Base-by-base conservation (phyloP, 2,888 invertebrate species). In the Netelia fuscicornis region DNA sequence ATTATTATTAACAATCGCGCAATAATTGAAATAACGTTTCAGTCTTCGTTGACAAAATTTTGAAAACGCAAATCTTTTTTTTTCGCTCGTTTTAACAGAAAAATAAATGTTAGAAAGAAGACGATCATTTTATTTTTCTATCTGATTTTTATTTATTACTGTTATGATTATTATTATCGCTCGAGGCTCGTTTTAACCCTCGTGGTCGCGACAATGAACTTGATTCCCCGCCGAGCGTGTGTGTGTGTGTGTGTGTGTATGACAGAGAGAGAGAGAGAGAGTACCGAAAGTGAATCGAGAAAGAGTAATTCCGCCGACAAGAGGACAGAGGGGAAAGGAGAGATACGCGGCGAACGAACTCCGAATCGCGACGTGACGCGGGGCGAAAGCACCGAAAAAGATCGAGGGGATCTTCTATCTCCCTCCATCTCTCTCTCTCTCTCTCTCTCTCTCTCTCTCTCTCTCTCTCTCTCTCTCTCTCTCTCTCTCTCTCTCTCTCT, bases 261-360 rank as follows among this genome's bases (percentile, higher is more conserved):
- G 17, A 17, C 17, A 17, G 2, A 30, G 30, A 30, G 30, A 30
- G 30, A 30, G 30, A 5, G 30, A 30, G 48, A 30, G 11, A 52
- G 52, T 42, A 72, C 52, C 68, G 70, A 83, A 83, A 72, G 84
- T 83, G 80, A 82, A 78, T 83, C 79, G 65, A 56, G 79, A 87
- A 88, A 86, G 87, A 83, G 86, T 86, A 88, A 87, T 87, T 86
- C 88, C 81, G 81, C 88, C 87, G 86, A 88, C 87, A 84, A 60
- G 75, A 10, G 30, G 30, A 5, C 30, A 3, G 81, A 75, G 84
- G 70, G 70, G 83, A 70, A 56, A 71, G 65, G 23, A 76, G n/a
- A 54, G n/a, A 48, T 23, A 23, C 25, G 58, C 65, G 58, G 75
- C 56, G 75, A 72, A 71, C 48, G 79, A 80, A 76, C 64, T 70